phyloP scores from a whole-genome alignment of 2,888 invertebrate species.

The Toxonevra muliebris region DNA sequence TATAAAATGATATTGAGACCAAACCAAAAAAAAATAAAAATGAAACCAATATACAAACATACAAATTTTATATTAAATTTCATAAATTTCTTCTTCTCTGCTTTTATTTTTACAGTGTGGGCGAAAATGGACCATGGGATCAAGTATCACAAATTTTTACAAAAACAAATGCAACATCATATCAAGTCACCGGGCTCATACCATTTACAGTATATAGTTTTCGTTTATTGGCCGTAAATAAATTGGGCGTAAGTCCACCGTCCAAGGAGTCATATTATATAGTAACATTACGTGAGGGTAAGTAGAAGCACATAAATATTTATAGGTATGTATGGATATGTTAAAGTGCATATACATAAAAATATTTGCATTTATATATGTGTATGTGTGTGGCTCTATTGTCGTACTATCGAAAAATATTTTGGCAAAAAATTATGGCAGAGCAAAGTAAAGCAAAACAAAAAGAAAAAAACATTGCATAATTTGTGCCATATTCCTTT shows the following conservation, averaged over 20 bases:
- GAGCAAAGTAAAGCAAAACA: too few relatives aligned
- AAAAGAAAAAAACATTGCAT: too few relatives aligned
- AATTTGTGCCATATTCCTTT: too few relatives aligned
- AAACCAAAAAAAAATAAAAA: too few relatives aligned
- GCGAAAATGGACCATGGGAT: constrained; percentile 76
- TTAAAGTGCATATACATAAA: not conserved
- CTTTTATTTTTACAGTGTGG: constrained; percentile 68
- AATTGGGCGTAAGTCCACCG: constrained; percentile 74
- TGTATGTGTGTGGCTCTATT: not conserved
- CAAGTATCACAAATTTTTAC: constrained; percentile 71
- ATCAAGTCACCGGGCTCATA: constrained; percentile 73
- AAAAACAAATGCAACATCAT: constrained; percentile 72
- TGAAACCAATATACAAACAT: too few relatives aligned
- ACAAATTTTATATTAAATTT: not conserved
- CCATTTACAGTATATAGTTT: constrained; percentile 83
- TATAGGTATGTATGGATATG: not conserved
- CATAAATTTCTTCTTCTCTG: not conserved
- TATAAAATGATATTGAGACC: too few relatives aligned
- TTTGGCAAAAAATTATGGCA: too few relatives aligned
- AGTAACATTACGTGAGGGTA: constrained; percentile 79
- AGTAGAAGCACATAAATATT: constrained; percentile 49
- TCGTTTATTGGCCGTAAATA: constrained; percentile 76
- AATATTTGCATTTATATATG: not conserved
- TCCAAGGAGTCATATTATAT: constrained; percentile 78
- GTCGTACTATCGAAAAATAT: not conserved